Percentiles rank a stretch among this genome's conserved stretches.
These are phyloP conservation scores for Grammomys surdaster DNA, from an alignment of 2,113 vertebrate genomes.

Conservation along the genomic window DNA sequence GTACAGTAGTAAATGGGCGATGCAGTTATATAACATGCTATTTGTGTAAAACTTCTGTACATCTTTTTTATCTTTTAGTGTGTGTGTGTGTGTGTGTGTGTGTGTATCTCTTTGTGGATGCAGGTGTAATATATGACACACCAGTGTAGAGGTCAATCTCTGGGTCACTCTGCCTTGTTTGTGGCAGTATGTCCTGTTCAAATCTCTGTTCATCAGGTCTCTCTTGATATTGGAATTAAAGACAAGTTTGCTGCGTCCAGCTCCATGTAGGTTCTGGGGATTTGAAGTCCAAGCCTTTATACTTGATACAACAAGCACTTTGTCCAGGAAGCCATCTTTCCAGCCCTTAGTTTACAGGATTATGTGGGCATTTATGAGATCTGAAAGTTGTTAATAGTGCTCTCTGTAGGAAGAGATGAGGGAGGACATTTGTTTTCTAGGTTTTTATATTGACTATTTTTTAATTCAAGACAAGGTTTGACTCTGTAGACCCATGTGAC, in stretches of 20 bases:
- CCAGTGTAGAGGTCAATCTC: background rate
- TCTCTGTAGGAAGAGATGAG: conserved; percentile 23
- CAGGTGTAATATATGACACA: background rate
- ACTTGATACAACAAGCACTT: background rate
- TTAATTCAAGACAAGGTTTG: background rate
- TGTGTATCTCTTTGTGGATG: no score
- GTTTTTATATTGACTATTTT: background rate
- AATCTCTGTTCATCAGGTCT: background rate
- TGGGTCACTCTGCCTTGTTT: background rate
- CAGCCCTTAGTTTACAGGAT: background rate
- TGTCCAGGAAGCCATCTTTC: background rate
- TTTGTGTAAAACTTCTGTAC: background rate
- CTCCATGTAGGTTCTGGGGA: background rate
- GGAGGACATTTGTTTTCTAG: background rate
- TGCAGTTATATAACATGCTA: conserved; percentile 8
- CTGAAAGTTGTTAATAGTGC: conserved; percentile 16
- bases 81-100: no score
- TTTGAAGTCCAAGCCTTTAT: background rate
- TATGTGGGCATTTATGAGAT: conserved; percentile 36
- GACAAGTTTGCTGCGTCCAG: background rate
- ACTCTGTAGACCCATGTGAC: background rate
- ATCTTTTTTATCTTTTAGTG: background rate
- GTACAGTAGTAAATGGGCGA: background rate
- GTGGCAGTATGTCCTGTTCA: background rate
- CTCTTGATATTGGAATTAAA: background rate